These are phyloP conservation scores for Phocoena phocoena DNA, from an alignment of 2,113 vertebrate species.

Conservation along the genomic window DNA sequence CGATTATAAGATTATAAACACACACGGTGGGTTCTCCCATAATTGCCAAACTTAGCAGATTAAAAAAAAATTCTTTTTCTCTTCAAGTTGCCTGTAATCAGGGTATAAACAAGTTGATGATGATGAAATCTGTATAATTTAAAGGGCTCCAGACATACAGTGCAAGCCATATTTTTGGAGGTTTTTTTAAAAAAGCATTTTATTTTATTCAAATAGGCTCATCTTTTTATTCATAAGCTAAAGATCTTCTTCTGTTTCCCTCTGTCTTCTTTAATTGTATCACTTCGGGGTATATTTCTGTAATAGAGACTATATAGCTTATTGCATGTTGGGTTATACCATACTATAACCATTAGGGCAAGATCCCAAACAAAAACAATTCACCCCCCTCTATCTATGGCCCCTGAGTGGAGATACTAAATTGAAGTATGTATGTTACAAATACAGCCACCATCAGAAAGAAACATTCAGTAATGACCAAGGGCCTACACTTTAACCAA, in stretches of 20 bases:
- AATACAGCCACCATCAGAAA: background rate
- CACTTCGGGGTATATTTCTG: background rate
- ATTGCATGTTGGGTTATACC: background rate
- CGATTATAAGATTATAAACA: background rate
- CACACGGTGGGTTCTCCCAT: background rate
- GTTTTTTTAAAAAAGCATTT: background rate
- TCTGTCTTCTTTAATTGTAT: background rate
- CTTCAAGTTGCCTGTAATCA: background rate
- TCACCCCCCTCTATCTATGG: background rate
- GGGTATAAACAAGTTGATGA: background rate
- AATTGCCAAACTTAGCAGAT: background rate
- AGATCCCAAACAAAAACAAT: background rate
- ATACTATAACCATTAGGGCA: background rate
- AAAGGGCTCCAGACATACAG: background rate
- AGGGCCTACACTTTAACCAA: background rate
- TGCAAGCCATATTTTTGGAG: background rate
- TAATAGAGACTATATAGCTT: background rate
- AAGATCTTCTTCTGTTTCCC: background rate
- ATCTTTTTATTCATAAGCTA: background rate
- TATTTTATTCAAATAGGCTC: background rate
- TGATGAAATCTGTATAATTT: background rate
- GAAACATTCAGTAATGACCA: background rate
- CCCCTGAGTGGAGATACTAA: background rate
- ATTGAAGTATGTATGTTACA: background rate
- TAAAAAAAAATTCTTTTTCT: background rate